Evolutionary conservation across 1,140 invertebrate species (phyloP).

Genomic region (Conopomorpha cramerella): DNA sequence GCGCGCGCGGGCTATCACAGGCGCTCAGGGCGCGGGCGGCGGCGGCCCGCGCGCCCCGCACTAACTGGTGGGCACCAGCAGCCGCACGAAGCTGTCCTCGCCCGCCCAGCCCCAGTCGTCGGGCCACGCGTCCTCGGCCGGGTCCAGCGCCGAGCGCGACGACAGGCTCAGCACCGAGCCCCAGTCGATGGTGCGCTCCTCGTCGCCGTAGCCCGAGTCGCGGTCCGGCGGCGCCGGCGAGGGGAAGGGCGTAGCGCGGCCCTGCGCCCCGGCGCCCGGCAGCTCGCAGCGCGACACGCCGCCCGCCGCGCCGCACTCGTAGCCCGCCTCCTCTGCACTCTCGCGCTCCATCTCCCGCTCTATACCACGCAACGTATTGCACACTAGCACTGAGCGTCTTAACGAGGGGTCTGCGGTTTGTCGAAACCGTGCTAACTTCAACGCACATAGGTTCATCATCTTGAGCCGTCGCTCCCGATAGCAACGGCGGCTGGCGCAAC

Average conservation of each 20-base stretch:
- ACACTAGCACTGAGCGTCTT: constrained; percentile 91
- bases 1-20: constrained; percentile 31
- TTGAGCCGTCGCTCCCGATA: constrained; percentile 85
- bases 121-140: constrained; percentile 70
- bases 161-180: constrained; percentile 86
- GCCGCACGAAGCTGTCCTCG: constrained; percentile 58
- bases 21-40: constrained; percentile 47
- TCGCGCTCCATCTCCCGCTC: constrained; percentile 90
- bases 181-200: constrained; percentile 86
- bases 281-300: constrained; percentile 52
- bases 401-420: constrained; percentile 88
- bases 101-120: constrained; percentile 52
- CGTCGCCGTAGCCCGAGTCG: constrained; percentile 79
- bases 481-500: constrained; percentile 76
- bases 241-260: constrained; percentile 52
- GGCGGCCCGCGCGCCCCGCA: constrained; percentile 43
- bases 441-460: constrained; percentile 90
- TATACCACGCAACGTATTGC: constrained; percentile 89
- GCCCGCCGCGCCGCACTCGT: constrained; percentile 40
- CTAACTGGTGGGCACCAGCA: constrained; percentile 59
- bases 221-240: constrained; percentile 61
- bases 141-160: constrained; percentile 81
- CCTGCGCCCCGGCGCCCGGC: constrained; percentile 65
- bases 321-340: constrained; percentile 56
- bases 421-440: constrained; percentile 85